These are phyloP conservation scores for Augiades crinisus DNA, from an alignment of 2,888 invertebrate species.

Conservation along the genomic window DNA sequence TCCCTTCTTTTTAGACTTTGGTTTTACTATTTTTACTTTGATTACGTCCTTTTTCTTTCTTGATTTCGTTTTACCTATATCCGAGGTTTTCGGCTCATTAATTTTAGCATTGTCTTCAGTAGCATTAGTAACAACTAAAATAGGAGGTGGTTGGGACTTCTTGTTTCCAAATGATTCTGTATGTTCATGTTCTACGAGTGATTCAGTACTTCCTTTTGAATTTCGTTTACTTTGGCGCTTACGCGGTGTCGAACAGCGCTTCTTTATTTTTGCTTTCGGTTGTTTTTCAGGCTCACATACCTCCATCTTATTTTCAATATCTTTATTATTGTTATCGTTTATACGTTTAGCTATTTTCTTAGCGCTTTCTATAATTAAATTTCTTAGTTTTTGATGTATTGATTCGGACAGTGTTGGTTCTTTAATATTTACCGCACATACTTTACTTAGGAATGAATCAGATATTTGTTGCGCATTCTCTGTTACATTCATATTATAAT, in stretches of 20 bases:
- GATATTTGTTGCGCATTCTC: slow-evolving; percentile 35
- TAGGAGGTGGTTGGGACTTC: slow-evolving; percentile 55
- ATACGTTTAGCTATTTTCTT: slow-evolving; percentile 45
- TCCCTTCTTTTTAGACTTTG: slow-evolving; percentile 41
- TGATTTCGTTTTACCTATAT: slow-evolving; percentile 36
- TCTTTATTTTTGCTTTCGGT: slow-evolving; percentile 38
- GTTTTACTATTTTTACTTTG: slow-evolving; percentile 67
- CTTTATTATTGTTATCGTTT: slow-evolving; percentile 33
- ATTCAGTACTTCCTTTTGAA: slow-evolving; percentile 33
- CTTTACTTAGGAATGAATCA: slow-evolving; percentile 50
- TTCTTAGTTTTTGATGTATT: slow-evolving; percentile 51
- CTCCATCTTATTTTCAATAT: slow-evolving; percentile 33
- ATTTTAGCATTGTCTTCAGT: slow-evolving; percentile 31
- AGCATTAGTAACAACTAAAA: slow-evolving; percentile 38
- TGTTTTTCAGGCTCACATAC: slow-evolving; percentile 25
- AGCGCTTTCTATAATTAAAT: slow-evolving; percentile 62
- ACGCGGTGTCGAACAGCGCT: slow-evolving; percentile 38
- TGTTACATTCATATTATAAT: slow-evolving; percentile 30
- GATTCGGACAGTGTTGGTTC: slow-evolving; percentile 51
- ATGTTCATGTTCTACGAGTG: slow-evolving; percentile 56
- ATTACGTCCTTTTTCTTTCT: slow-evolving; percentile 62
- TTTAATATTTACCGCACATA: slow-evolving; percentile 45
- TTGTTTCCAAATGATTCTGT: slow-evolving; percentile 53
- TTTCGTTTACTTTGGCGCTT: slow-evolving; percentile 31
- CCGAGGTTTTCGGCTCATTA: slow-evolving; percentile 9